Percentiles rank a stretch among this genome's conserved stretches.
phyloP scores from a whole-genome alignment of 1,140 invertebrate genomes.

The Pseudachorutes palmiensis region DNA sequence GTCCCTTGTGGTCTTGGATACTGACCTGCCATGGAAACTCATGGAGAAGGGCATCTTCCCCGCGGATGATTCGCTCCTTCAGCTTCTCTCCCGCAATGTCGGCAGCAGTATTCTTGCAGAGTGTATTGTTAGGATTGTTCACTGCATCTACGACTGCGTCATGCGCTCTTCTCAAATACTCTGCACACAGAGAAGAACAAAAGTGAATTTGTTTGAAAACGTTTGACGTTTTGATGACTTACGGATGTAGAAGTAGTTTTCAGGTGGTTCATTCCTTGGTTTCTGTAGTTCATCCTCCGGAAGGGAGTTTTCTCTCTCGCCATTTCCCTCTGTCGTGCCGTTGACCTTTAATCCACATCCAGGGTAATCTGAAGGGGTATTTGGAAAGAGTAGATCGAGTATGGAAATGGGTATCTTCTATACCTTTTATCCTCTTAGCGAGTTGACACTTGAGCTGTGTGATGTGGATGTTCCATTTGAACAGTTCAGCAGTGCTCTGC shows the following conservation, averaged over 20 bases:
- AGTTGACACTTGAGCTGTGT: constrained; percentile 41
- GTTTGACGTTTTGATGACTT: not conserved
- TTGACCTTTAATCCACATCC: constrained; percentile 20
- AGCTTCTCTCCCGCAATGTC: constrained; percentile 29
- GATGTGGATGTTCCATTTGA: constrained; percentile 42
- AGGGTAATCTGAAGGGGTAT: constrained; percentile 17
- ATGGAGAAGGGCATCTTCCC: constrained; percentile 40
- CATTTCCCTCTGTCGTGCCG: not conserved
- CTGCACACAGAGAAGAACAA: constrained; percentile 10
- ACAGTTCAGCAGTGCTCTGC: constrained; percentile 40
- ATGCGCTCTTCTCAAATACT: constrained; percentile 33
- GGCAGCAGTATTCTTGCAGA: constrained; percentile 8
- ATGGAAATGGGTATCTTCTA: not conserved
- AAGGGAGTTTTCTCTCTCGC: not conserved
- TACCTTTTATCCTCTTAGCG: constrained; percentile 8
- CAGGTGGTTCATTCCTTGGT: not conserved
- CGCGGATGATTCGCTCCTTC: constrained; percentile 40
- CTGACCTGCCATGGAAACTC: constrained; percentile 46
- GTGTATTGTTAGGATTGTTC: constrained; percentile 18
- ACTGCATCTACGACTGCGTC: constrained; percentile 15
- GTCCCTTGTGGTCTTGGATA: constrained; percentile 43
- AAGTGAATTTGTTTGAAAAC: not conserved
- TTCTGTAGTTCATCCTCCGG: not conserved
- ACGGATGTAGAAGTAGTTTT: constrained; percentile 37
- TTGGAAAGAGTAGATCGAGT: not conserved